A percentile compares a stretch with the other conserved stretches of the same genome.
phyloP scores from a whole-genome alignment of 1,140 invertebrate genomes.

The Drosophila ogumai region DNA sequence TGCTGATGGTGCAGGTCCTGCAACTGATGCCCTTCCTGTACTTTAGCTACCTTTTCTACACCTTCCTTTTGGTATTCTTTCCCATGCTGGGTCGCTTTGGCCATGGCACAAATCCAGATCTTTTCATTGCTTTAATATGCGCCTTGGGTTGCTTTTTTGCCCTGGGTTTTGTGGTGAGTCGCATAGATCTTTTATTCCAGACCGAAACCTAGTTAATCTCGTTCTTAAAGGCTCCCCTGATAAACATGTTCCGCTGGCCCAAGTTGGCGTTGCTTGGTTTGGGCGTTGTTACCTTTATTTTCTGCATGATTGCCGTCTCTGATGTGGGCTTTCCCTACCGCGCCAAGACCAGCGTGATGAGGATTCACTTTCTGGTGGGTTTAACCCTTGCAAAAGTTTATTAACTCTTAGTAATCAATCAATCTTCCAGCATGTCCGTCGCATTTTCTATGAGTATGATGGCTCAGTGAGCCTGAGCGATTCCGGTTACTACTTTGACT shows the following conservation, averaged over 20 bases:
- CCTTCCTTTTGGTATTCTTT: constrained; percentile 89
- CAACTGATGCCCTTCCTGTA: constrained; percentile 85
- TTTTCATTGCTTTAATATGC: constrained; percentile 85
- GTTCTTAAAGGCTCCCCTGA: constrained; percentile 54
- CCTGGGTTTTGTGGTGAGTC: constrained; percentile 73
- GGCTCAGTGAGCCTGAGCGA: constrained; percentile 86
- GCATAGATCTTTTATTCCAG: accelerated
- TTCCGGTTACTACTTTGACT: constrained; percentile 90
- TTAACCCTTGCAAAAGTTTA: not conserved
- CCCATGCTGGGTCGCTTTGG: constrained; percentile 89
- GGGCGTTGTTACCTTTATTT: constrained; percentile 86
- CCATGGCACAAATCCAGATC: constrained; percentile 87
- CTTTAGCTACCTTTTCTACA: constrained; percentile 88
- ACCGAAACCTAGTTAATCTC: not conserved
- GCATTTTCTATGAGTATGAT: constrained; percentile 87
- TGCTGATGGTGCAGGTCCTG: constrained; percentile 84
- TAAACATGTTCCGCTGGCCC: constrained; percentile 75
- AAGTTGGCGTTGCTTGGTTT: constrained; percentile 54
- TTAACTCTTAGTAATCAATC: not conserved
- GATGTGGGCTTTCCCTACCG: constrained; percentile 92
- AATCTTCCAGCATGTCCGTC: constrained; percentile 86
- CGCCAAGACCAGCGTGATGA: constrained; percentile 88
- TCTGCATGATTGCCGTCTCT: constrained; percentile 88
- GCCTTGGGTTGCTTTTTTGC: constrained; percentile 81
- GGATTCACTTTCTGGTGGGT: constrained; percentile 89